Percentiles rank a stretch among this genome's conserved stretches.
phyloP scores from a whole-genome alignment of 53 echinoderm and acorn worm species.

The Temnopleurus reevesii region DNA sequence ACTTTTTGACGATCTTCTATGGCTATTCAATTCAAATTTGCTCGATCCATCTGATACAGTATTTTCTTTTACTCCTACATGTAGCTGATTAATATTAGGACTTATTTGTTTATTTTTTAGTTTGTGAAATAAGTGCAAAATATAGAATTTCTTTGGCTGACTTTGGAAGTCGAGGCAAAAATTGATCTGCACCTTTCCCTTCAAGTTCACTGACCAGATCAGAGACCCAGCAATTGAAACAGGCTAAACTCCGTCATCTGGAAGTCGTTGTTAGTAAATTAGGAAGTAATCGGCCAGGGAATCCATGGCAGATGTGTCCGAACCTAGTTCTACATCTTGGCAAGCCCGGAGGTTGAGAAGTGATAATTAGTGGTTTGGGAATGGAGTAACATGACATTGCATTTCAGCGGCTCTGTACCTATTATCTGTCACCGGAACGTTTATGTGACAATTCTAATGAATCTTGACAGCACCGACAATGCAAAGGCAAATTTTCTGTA shows the following conservation, averaged over 20 bases:
- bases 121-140: too few relatives aligned
- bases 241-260: conserved; percentile 20
- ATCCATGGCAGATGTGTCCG: background rate
- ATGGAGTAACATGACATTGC: background rate
- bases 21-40: too few relatives aligned
- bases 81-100: too few relatives aligned
- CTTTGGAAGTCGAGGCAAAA: background rate
- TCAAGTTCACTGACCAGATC: conserved; percentile 2
- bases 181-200: background rate
- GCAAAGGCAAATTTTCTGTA: background rate
- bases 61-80: too few relatives aligned
- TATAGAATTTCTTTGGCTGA: too few relatives aligned
- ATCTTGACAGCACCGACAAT: background rate
- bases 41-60: too few relatives aligned
- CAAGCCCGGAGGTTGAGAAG: background rate
- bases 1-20: too few relatives aligned
- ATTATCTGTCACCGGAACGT: too few relatives aligned
- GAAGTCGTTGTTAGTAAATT: conserved; percentile 30
- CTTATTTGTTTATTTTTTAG: too few relatives aligned
- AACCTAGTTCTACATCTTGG: background rate
- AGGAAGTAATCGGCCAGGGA: conserved; percentile 37
- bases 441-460: background rate
- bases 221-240: background rate
- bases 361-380: background rate
- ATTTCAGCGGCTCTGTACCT: background rate